Conservation (phyloP, 2,797 vertebrate species). For the Crax fasciolata region DNA sequence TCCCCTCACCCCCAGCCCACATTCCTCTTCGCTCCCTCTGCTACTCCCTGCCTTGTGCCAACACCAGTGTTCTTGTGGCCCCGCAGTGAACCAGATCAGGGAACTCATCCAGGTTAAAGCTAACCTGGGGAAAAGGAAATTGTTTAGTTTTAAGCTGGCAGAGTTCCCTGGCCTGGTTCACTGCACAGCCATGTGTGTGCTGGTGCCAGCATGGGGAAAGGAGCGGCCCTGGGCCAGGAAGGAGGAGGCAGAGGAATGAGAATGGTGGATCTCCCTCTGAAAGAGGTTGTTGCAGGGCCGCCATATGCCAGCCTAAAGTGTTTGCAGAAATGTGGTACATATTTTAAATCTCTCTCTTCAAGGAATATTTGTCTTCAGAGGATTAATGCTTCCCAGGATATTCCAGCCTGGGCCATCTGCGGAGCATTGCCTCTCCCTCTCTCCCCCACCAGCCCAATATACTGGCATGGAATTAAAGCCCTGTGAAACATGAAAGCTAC, state of each 20-base stretch:
- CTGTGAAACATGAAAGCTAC: constrained; percentile 70
- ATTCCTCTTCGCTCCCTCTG: constrained; percentile 28
- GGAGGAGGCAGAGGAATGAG: neutral
- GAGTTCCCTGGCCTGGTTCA: constrained; percentile 55
- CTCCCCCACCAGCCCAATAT: neutral
- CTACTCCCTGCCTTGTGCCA: constrained; percentile 32
- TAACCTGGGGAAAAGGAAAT: constrained; percentile 71
- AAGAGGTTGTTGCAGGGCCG: constrained; percentile 8
- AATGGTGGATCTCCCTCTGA: neutral
- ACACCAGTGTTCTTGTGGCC: constrained; percentile 55
- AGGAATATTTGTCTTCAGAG: constrained; percentile 58
- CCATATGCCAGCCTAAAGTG: constrained; percentile 27
- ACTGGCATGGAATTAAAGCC: constrained; percentile 71
- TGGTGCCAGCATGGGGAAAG: constrained; percentile 42
- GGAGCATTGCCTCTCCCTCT: constrained; percentile 43
- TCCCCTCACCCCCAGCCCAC: constrained; percentile 16
- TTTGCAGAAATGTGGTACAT: neutral
- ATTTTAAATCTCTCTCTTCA: constrained; percentile 49
- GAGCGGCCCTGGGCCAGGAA: constrained; percentile 24
- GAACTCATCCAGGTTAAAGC: constrained; percentile 67
- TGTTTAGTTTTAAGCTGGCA: constrained; percentile 59
- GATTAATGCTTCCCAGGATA: constrained; percentile 69
- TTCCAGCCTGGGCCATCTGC: constrained; percentile 56
- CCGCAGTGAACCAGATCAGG: constrained; percentile 48
- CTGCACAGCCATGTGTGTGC: constrained; percentile 1